Percentiles rank a stretch among this genome's conserved stretches.
phyloP scores from a whole-genome alignment of 2,888 invertebrate species.

The Caenorhabditis doughertyi region DNA sequence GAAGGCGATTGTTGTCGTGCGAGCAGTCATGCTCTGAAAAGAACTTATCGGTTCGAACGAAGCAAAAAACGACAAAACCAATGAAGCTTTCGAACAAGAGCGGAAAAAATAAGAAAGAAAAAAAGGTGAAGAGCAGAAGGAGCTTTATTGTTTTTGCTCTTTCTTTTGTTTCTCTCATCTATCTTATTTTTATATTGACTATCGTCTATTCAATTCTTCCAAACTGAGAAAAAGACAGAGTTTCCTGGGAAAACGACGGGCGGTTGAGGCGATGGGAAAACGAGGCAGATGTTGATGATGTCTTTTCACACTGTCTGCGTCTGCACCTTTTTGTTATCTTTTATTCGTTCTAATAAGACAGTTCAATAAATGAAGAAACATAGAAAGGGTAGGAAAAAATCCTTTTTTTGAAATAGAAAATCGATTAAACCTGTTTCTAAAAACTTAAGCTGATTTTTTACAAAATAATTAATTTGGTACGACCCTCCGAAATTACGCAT shows the following conservation, averaged over 20 bases:
- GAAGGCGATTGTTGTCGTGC: conserved; percentile 51
- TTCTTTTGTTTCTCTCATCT: conserved; percentile 10
- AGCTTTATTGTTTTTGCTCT: conserved; percentile 48
- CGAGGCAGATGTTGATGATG: conserved; percentile 47
- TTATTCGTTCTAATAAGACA: conserved; percentile 2
- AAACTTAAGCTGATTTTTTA: no score
- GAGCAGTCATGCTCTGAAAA: conserved; percentile 31
- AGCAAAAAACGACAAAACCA: conserved; percentile 10
- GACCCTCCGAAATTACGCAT: conserved; percentile 22
- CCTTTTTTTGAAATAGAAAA: background rate
- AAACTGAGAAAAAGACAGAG: conserved; percentile 37
- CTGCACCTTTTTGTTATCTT: background rate
- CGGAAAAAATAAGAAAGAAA: conserved; percentile 13
- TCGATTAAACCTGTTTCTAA: conserved; percentile 23
- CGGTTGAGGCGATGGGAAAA: conserved; percentile 18
- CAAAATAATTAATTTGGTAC: conserved; percentile 19
- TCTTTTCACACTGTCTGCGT: conserved; percentile 38
- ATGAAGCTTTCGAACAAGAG: conserved; percentile 10
- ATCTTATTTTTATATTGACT: conserved; percentile 4
- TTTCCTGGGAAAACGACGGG: conserved; percentile 47
- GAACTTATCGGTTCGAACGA: background rate
- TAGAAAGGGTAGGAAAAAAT: background rate
- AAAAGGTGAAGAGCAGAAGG: conserved; percentile 16
- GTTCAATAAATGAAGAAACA: conserved; percentile 10
- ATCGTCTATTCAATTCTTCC: conserved; percentile 46